Evolutionary conservation across 2,888 invertebrate genomes (phyloP).

Genomic region (Parnassius glacialis): DNA sequence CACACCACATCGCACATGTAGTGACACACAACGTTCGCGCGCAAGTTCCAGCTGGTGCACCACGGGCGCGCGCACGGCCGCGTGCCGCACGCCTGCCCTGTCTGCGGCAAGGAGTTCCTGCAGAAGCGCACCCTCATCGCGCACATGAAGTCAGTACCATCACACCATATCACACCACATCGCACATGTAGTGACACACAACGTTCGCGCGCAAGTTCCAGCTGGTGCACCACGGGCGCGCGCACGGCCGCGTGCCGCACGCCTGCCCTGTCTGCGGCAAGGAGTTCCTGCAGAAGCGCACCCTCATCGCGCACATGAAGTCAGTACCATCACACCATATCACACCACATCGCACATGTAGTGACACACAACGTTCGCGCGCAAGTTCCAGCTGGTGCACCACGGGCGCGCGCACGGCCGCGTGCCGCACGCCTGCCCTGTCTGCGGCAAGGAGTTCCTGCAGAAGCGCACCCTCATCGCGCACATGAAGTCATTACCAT

Average conservation of each 20-base stretch:
- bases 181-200: conserved; percentile 49
- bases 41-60: conserved; percentile 92
- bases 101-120: conserved; percentile 85
- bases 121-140: conserved; percentile 77
- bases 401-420: conserved; percentile 91
- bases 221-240: conserved; percentile 90
- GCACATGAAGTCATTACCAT: conserved; percentile 1
- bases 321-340: not conserved
- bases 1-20: not conserved
- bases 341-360: not conserved
- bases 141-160: conserved; percentile 1
- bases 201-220: conserved; percentile 93
- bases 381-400: conserved; percentile 92
- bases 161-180: no score
- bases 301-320: not conserved
- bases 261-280: conserved; percentile 84
- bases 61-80: conserved; percentile 91
- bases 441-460: conserved; percentile 85
- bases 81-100: conserved; percentile 89
- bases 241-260: conserved; percentile 90
- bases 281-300: conserved; percentile 89
- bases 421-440: conserved; percentile 89
- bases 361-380: conserved; percentile 84
- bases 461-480: conserved; percentile 77
- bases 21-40: conserved; percentile 84